A percentile compares a stretch with the other conserved stretches of the same genome.
phyloP scores from a whole-genome alignment of 2,113 vertebrate species.

The Macquaria australasica region DNA sequence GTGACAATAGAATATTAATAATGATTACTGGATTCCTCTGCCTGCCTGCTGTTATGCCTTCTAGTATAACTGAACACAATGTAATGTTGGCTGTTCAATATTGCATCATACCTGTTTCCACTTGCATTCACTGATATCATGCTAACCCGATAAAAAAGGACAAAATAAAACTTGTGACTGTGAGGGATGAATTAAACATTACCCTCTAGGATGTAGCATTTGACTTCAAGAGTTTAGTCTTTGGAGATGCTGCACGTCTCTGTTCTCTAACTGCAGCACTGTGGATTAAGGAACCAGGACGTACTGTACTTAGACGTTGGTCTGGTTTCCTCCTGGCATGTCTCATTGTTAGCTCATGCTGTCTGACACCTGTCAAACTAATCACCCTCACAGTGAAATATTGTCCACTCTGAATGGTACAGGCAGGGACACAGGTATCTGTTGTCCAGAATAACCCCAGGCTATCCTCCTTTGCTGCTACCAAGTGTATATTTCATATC shows the following conservation, averaged over 20 bases:
- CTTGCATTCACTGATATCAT: constrained; percentile 61
- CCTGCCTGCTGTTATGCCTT: constrained; percentile 61
- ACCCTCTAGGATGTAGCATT: constrained; percentile 48
- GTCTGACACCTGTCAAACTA: constrained; percentile 57
- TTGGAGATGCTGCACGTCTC: constrained; percentile 18
- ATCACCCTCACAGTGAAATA: constrained; percentile 43
- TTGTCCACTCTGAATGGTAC: constrained; percentile 28
- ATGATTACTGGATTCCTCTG: constrained; percentile 67
- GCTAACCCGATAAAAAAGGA: constrained; percentile 37
- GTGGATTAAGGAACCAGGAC: constrained; percentile 41
- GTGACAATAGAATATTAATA: constrained; percentile 74
- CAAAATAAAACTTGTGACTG: constrained; percentile 27
- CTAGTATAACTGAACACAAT: constrained; percentile 28
- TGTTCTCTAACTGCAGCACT: constrained; percentile 40
- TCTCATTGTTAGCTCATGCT: constrained; percentile 46
- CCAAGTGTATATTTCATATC: constrained; percentile 35
- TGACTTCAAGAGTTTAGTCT: constrained; percentile 47
- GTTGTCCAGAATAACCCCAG: constrained; percentile 40
- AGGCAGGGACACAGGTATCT: constrained; percentile 50
- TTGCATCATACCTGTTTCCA: constrained; percentile 63
- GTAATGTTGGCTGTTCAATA: constrained; percentile 66
- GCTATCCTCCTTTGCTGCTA: constrained; percentile 37
- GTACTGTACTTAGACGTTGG: constrained; percentile 23
- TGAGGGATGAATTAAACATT: constrained; percentile 72
- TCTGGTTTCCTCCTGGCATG: constrained; percentile 33